Conservation (phyloP, 2,113 vertebrate species). For the Sprattus sprattus region DNA sequence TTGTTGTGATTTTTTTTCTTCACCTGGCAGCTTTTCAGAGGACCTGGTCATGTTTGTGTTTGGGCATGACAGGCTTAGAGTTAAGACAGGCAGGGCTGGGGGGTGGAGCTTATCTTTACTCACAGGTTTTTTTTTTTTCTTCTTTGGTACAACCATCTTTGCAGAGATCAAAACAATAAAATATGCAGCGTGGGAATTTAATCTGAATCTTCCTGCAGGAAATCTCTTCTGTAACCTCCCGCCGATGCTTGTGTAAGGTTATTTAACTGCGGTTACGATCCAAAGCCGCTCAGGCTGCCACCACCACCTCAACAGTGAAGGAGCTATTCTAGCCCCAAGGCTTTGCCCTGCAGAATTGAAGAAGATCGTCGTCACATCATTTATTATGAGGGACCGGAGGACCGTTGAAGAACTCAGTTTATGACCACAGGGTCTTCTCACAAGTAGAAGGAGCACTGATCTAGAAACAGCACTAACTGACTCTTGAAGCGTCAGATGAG, state of each 20-base stretch:
- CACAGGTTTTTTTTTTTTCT: not conserved
- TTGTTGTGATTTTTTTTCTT: conserved; percentile 44
- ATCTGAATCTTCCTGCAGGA: not conserved
- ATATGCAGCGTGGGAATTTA: conserved; percentile 7
- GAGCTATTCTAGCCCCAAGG: not conserved
- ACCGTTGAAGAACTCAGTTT: not conserved
- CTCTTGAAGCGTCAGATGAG: no score
- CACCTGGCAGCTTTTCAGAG: conserved; percentile 39
- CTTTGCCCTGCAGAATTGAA: not conserved
- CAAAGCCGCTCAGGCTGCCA: not conserved
- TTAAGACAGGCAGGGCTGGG: conserved; percentile 36
- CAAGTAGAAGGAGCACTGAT: not conserved
- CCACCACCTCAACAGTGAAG: not conserved
- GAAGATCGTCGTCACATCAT: not conserved
- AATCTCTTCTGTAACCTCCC: not conserved
- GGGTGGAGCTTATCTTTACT: conserved; percentile 1
- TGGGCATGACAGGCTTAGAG: conserved; percentile 51
- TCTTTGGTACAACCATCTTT: conserved; percentile 6
- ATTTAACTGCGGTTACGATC: conserved; percentile 1
- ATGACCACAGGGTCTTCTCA: not conserved
- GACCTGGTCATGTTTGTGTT: conserved; percentile 7
- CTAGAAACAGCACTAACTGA: not conserved
- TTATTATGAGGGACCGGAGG: not conserved
- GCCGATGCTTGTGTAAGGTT: conserved; percentile 9
- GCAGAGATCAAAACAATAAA: conserved; percentile 1